Evolutionary conservation across 2,797 vertebrate genomes (phyloP).

Genomic region (Myiotriccus ornatus): DNA sequence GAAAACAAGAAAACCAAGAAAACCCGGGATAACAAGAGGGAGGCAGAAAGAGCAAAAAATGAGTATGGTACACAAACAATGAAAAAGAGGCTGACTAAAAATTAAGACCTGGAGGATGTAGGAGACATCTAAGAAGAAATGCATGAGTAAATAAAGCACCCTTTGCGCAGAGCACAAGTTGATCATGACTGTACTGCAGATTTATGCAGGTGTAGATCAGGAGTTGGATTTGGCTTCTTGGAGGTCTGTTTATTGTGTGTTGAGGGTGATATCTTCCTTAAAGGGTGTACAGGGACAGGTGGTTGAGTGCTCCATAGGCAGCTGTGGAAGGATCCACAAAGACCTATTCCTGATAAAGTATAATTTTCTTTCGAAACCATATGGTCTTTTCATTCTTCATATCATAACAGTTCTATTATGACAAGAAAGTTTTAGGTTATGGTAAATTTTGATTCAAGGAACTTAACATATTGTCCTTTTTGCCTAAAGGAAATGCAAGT

Average conservation of each 20-base stretch:
- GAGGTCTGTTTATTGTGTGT: neutral
- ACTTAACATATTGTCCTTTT: neutral
- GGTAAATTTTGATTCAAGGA: neutral
- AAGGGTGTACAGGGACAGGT: neutral
- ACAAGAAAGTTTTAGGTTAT: neutral
- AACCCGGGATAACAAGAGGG: neutral
- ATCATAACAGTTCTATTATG: rapidly evolving
- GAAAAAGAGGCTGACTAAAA: neutral
- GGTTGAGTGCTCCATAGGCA: neutral
- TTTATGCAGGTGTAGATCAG: neutral
- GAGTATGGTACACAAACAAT: rapidly evolving
- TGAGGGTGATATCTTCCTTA: neutral
- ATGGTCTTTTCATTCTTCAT: neutral
- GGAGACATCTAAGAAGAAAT: neutral
- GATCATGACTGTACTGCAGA: neutral
- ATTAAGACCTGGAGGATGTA: neutral
- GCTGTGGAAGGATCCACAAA: neutral
- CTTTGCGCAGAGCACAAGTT: neutral
- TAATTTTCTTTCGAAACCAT: neutral
- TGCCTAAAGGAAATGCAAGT: neutral
- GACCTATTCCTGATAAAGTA: neutral
- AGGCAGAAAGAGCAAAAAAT: neutral
- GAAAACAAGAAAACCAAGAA: neutral
- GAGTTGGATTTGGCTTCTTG: neutral
- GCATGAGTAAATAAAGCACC: neutral